Percentiles rank a stretch among this genome's conserved stretches.
Conservation (phyloP, 2,113 vertebrate species). For the Ibidorhyncha struthersii region DNA sequence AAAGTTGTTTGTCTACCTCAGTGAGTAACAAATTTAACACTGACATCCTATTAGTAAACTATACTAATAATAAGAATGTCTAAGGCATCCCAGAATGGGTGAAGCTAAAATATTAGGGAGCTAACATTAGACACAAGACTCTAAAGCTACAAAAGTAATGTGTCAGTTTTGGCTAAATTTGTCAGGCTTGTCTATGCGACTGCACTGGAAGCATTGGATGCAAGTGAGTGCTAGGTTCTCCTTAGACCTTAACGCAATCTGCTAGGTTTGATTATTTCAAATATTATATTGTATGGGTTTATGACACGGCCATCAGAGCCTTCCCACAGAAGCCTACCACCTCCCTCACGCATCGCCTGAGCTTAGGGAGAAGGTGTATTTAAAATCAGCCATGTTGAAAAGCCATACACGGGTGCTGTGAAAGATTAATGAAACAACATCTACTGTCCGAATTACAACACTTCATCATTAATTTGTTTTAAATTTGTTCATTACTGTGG, state of each 20-base stretch:
- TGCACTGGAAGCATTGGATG: background rate
- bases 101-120: background rate
- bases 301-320: background rate
- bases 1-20: background rate
- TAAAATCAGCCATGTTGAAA: background rate
- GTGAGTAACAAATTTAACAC: background rate
- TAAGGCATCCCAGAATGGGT: background rate
- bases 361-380: background rate
- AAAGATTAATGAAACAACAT: background rate
- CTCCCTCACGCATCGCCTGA: rapidly evolving
- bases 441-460: background rate
- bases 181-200: background rate
- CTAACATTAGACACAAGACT: background rate
- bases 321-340: background rate
- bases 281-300: background rate
- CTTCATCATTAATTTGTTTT: background rate
- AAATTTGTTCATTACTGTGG: background rate
- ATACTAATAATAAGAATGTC: background rate
- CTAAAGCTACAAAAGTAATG: background rate
- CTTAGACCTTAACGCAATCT: background rate
- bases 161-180: background rate
- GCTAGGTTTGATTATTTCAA: background rate
- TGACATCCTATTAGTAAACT: background rate
- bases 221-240: background rate
- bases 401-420: background rate